Conservation (phyloP, 2,888 invertebrate species). For the Cotesia congregata region DNA sequence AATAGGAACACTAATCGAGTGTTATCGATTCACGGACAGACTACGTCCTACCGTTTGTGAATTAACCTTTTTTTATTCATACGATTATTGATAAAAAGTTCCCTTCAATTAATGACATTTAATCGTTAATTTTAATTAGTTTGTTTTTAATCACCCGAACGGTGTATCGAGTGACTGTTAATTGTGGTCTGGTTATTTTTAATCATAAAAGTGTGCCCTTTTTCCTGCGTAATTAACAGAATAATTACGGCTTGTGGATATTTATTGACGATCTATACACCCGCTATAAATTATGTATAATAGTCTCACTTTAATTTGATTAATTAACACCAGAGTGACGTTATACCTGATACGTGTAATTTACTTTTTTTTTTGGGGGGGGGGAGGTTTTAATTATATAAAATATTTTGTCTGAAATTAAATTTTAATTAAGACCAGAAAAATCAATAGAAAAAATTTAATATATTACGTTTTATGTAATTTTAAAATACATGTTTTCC, state of each 20-base stretch:
- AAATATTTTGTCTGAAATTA: too few relatives aligned
- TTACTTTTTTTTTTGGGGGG: neutral
- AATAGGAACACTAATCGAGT: conserved; percentile 55
- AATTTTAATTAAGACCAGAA: neutral
- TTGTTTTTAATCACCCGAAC: neutral
- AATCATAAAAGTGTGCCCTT: neutral
- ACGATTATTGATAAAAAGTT: neutral
- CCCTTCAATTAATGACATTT: neutral
- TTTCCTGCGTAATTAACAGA: neutral
- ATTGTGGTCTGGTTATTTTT: neutral
- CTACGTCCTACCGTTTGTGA: conserved; percentile 46
- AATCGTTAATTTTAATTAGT: neutral
- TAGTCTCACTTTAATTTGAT: neutral
- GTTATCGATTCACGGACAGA: conserved; percentile 62
- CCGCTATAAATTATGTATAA: neutral
- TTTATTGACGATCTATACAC: neutral
- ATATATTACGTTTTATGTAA: neutral
- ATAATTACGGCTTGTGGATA: neutral
- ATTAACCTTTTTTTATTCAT: neutral
- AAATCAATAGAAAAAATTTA: neutral
- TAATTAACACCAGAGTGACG: neutral
- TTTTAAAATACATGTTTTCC: neutral
- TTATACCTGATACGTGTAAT: neutral
- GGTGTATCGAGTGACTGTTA: neutral
- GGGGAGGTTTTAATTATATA: too few relatives aligned